phyloP scores from a whole-genome alignment of 2,113 vertebrate genomes.

The Actenoides hombroni region DNA sequence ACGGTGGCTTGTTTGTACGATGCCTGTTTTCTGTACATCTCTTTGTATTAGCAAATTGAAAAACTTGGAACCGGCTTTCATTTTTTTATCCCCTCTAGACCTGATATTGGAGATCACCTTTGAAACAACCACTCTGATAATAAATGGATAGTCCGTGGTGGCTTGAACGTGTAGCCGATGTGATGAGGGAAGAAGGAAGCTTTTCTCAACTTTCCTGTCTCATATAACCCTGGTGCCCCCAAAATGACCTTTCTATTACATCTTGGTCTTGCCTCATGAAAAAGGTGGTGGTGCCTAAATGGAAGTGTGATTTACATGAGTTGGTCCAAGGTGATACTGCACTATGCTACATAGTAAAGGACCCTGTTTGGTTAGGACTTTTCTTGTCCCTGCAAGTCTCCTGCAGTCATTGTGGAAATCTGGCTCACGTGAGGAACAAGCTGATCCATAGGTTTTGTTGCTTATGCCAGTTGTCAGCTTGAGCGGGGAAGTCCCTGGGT shows the following conservation, averaged over 20 bases:
- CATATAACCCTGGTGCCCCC: background rate
- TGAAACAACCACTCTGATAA: background rate
- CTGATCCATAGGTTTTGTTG: background rate
- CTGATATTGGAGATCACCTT: background rate
- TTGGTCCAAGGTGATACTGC: background rate
- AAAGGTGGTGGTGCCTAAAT: background rate
- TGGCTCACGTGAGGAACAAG: background rate
- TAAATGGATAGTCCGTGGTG: background rate
- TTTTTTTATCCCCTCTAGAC: background rate
- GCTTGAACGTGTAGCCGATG: background rate
- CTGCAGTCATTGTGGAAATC: background rate
- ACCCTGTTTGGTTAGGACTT: background rate
- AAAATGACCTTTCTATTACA: background rate
- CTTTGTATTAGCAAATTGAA: background rate
- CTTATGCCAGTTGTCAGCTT: background rate
- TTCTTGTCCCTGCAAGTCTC: background rate
- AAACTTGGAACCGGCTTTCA: background rate
- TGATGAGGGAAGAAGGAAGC: background rate
- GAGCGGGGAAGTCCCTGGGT: background rate
- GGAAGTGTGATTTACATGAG: background rate
- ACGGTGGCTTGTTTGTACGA: background rate
- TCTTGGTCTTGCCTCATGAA: background rate
- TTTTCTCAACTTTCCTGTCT: background rate
- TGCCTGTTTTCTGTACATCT: background rate
- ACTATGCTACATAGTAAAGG: background rate